Evolutionary conservation across 2,113 vertebrate genomes (phyloP), one percentile per base, ranked within the genome.

Genomic region (Apteryx owenii): DNA sequence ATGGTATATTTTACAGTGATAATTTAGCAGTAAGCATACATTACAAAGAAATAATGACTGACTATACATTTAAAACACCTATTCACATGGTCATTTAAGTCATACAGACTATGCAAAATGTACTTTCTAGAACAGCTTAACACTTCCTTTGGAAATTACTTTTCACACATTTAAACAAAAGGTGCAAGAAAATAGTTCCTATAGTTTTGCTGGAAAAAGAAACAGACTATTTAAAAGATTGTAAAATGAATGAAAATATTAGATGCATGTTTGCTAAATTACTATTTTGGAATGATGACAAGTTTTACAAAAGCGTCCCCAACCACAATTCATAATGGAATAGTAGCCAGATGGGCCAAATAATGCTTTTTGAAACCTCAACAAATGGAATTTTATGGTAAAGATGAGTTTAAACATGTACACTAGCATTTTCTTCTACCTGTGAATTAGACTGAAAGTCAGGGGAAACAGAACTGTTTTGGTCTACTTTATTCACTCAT

Each of bases 131-230:
- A 92, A 60, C 3, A 85, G 68, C 36, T 12, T 33, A 13, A 58
- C 23, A n/a, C 79, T 85, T 93, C 73, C 87, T 90, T 80, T 77
- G 66, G 70, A 85, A 97, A 92, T 53, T 48, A 64, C 8, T 61
- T 81, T 51, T 69, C 65, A 86, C 36, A 71, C 20, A 22, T 64
- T 19, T 1, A 19, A 42, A 38, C 81, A 40, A 88, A 65, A 42
- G 9, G 20, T 31, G 46, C 54, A 73, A 75, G 62, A 75, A 64
- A 19, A 76, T 1, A 29, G 8, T 12, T 79, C 50, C n/a, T 12
- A 31, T 9, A 73, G 9, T 51, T 82, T 61, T 62, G 23, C 60
- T 95, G 60, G 28, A 75, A 54, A 91, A 82, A 56, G 42, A 73
- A 89, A 62, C 21, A 46, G 21, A n/a, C 23, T 38, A 44, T 29